These are phyloP conservation scores for Palaemon carinicauda DNA, from an alignment of 1,140 invertebrate species.

Conservation along the genomic window DNA sequence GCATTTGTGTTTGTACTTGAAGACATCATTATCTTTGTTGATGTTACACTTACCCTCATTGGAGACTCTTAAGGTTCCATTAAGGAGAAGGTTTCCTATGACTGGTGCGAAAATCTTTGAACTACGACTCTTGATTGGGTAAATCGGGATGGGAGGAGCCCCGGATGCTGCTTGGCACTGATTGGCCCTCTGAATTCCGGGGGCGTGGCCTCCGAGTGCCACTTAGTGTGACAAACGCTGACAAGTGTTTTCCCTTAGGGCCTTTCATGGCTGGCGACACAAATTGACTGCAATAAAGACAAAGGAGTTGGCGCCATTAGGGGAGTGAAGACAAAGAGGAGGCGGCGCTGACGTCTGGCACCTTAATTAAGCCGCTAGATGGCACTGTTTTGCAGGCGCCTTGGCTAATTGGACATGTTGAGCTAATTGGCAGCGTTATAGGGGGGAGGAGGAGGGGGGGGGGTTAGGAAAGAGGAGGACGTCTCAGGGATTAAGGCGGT, in stretches of 20 bases:
- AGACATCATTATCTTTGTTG: conserved; percentile 44
- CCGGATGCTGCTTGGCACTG: neutral
- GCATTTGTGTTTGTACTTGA: neutral
- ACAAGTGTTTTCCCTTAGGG: conserved; percentile 56
- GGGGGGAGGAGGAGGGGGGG: neutral
- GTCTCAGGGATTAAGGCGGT: conserved; percentile 18
- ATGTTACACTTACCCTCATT: conserved; percentile 56
- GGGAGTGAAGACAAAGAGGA: conserved; percentile 56
- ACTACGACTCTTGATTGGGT: conserved; percentile 51
- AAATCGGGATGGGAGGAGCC: conserved; percentile 32
- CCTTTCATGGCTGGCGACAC: conserved; percentile 57
- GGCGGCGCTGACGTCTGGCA: conserved; percentile 53
- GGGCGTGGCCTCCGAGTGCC: conserved; percentile 48
- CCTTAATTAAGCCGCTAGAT: conserved; percentile 56
- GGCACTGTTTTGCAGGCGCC: conserved; percentile 52
- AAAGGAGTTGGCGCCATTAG: conserved; percentile 57
- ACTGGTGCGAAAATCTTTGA: conserved; percentile 39
- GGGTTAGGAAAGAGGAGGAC: neutral
- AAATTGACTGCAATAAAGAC: conserved; percentile 59
- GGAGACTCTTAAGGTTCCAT: conserved; percentile 40
- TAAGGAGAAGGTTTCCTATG: conserved; percentile 29
- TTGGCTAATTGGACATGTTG: conserved; percentile 46
- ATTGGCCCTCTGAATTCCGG: neutral
- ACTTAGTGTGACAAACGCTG: conserved; percentile 57
- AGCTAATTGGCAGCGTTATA: conserved; percentile 37